These are phyloP conservation scores for Entomobrya multifasciata DNA, from an alignment of 2,888 invertebrate genomes.

Conservation along the genomic window DNA sequence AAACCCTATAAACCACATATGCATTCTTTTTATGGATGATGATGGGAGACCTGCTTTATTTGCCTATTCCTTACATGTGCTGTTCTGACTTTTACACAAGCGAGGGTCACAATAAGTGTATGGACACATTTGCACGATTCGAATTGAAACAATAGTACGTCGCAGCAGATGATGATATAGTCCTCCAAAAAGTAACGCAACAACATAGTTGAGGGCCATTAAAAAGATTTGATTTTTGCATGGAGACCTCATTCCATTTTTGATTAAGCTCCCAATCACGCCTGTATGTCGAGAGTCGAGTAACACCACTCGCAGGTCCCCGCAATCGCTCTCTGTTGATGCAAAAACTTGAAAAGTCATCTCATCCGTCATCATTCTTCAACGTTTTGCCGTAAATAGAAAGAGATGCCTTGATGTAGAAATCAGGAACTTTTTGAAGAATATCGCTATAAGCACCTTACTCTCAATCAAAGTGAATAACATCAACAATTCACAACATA, in stretches of 20 bases:
- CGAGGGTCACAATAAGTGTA: too few species aligned
- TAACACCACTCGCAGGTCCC: neutral
- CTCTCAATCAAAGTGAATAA: neutral
- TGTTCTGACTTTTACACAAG: too few species aligned
- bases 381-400: neutral
- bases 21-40: too few species aligned
- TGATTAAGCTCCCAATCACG: constrained; percentile 74
- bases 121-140: neutral
- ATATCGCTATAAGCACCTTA: neutral
- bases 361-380: constrained; percentile 7
- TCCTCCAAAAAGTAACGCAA: constrained; percentile 68
- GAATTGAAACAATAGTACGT: neutral
- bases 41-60: too few species aligned
- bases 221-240: constrained; percentile 71
- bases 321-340: neutral
- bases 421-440: constrained; percentile 63
- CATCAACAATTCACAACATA: too few species aligned
- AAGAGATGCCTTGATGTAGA: constrained; percentile 48
- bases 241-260: constrained; percentile 75
- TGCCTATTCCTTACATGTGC: too few species aligned
- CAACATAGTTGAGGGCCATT: constrained; percentile 66
- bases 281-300: constrained; percentile 54
- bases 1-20: too few species aligned
- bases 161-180: constrained; percentile 44
- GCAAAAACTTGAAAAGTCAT: neutral